Conservation (phyloP, 1,140 invertebrate genomes). For the Scylla paramamosain region DNA sequence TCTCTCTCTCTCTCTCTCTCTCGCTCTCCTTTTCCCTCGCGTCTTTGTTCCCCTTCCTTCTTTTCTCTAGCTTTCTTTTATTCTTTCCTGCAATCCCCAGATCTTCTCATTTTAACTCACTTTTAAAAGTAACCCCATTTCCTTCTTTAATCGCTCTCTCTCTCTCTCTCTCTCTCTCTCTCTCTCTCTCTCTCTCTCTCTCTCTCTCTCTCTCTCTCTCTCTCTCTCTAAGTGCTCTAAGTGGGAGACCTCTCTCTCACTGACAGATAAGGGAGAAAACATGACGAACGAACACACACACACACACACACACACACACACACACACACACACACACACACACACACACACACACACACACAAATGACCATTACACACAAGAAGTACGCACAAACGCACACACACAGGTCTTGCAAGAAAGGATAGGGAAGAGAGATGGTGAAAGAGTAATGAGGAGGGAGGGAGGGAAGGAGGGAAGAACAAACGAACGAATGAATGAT, state of each 20-base stretch:
- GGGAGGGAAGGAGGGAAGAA: background rate
- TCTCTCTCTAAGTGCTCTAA: too few species aligned
- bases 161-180: background rate
- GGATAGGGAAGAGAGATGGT: background rate
- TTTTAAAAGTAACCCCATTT: background rate
- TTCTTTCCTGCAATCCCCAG: background rate
- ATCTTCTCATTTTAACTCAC: background rate
- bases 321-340: slow-evolving; percentile 25
- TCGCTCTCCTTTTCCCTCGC: background rate
- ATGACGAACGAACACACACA: too few species aligned
- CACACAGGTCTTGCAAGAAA: background rate
- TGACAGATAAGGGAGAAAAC: too few species aligned
- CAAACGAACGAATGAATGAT: too few species aligned
- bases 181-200: too few species aligned
- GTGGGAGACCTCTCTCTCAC: too few species aligned
- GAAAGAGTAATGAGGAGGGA: background rate
- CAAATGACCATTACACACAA: background rate
- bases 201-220: too few species aligned
- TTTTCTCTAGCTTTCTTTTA: background rate
- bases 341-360: slow-evolving; percentile 26
- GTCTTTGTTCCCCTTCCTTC: background rate
- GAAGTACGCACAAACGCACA: background rate
- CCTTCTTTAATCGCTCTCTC: background rate
- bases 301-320: background rate
- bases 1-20: too few species aligned